phyloP scores from a whole-genome alignment of 2,113 vertebrate genomes.

The Octodon degus region DNA sequence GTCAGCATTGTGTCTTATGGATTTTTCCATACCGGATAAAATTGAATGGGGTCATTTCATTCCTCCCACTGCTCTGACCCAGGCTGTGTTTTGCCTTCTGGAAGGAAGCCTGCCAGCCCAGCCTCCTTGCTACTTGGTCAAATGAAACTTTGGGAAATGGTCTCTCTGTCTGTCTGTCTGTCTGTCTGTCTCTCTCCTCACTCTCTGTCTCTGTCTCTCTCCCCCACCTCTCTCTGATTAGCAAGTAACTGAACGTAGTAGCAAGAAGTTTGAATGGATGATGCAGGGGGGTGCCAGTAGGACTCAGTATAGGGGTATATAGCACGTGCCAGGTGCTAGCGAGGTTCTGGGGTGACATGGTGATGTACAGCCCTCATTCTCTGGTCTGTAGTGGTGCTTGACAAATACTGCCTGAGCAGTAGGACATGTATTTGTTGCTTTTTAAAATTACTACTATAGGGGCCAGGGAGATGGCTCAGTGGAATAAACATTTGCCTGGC shows the following conservation, averaged over 20 bases:
- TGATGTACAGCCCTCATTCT: background rate
- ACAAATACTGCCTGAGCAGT: background rate
- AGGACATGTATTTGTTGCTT: background rate
- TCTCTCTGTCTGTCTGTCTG: no score
- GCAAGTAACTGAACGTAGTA: background rate
- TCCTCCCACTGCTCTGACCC: slow-evolving; percentile 66
- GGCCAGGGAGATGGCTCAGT: no score
- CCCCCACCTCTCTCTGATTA: background rate
- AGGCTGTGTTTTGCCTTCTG: slow-evolving; percentile 44
- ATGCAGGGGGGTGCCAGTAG: no score
- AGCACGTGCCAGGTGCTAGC: background rate
- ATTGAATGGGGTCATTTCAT: slow-evolving; percentile 74
- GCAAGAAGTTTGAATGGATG: background rate
- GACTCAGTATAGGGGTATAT: background rate
- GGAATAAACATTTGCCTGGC: no score
- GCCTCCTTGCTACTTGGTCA: background rate
- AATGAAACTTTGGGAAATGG: background rate
- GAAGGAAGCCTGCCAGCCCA: slow-evolving; percentile 40
- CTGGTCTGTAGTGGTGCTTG: background rate
- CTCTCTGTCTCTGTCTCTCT: background rate
- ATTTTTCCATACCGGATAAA: slow-evolving; percentile 69
- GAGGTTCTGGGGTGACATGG: background rate
- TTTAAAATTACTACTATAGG: no score
- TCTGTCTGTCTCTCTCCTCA: background rate
- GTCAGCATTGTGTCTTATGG: slow-evolving; percentile 67